A percentile compares a stretch with the other conserved stretches of the same genome.
Evolutionary conservation across 1,140 invertebrate species (phyloP).

Genomic region (Drosophila baimaii): DNA sequence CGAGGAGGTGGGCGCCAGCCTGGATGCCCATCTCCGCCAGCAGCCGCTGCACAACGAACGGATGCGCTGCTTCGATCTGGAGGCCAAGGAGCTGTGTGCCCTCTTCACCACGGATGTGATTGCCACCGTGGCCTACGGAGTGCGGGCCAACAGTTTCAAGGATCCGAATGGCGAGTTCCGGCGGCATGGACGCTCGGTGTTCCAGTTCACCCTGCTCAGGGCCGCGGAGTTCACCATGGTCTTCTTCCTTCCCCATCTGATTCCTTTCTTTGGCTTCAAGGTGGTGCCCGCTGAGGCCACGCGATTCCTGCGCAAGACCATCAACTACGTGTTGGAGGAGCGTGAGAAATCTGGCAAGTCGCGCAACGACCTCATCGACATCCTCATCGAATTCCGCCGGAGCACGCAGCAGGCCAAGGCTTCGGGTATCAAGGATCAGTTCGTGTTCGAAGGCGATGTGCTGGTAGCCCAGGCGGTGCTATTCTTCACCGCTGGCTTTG

Average conservation of each 20-base stretch:
- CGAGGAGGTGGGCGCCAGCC: conserved; percentile 76
- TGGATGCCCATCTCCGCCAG: conserved; percentile 71
- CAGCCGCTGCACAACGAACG: conserved; percentile 60
- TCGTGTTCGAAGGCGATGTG: conserved; percentile 77
- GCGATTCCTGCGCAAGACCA: conserved; percentile 73
- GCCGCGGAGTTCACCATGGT: conserved; percentile 85
- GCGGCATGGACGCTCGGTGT: conserved; percentile 85
- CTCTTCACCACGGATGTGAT: conserved; percentile 87
- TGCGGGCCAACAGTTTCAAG: conserved; percentile 86
- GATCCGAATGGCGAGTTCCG: conserved; percentile 85
- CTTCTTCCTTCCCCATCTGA: conserved; percentile 84
- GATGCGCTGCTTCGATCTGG: conserved; percentile 65
- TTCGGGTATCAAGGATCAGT: conserved; percentile 24
- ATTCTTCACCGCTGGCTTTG: conserved; percentile 88
- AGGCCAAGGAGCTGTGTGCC: conserved; percentile 85
- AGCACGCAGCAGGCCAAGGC: conserved; percentile 52
- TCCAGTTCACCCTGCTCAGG: conserved; percentile 85
- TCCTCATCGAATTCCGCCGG: conserved; percentile 73
- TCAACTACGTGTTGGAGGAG: conserved; percentile 83
- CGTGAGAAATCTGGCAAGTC: conserved; percentile 66
- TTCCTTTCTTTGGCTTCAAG: conserved; percentile 69
- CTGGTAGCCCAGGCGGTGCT: conserved; percentile 87
- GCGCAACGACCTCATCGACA: conserved; percentile 85
- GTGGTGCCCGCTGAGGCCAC: conserved; percentile 61
- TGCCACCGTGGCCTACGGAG: conserved; percentile 87